Evolutionary conservation across 2,113 vertebrate genomes (phyloP).

Genomic region (Phasianus colchicus): DNA sequence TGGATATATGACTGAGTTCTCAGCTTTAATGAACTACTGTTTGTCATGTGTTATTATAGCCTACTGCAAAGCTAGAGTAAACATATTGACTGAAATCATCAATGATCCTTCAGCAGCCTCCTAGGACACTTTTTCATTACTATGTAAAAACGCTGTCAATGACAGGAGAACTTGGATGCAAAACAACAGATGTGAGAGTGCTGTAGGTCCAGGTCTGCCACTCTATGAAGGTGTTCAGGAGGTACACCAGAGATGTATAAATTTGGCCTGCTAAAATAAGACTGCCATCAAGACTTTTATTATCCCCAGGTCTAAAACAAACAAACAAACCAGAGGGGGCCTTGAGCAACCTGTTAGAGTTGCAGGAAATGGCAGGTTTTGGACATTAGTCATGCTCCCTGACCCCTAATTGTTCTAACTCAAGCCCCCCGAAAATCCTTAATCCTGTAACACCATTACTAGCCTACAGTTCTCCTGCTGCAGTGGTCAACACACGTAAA

Average conservation of each 20-base stretch:
- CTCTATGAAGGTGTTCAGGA: neutral
- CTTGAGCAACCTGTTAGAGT: neutral
- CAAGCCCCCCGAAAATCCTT: neutral
- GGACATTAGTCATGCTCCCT: neutral
- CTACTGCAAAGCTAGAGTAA: neutral
- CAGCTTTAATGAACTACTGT: neutral
- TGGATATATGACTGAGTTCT: constrained; percentile 1
- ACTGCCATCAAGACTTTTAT: neutral
- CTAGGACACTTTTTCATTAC: neutral
- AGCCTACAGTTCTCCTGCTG: neutral
- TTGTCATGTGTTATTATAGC: neutral
- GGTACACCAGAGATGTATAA: neutral
- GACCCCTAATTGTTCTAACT: neutral
- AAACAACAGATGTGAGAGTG: neutral
- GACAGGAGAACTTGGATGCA: neutral
- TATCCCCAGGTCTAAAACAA: neutral
- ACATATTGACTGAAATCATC: neutral
- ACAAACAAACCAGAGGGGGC: neutral
- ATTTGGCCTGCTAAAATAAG: neutral
- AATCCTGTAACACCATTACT: neutral
- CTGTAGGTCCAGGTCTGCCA: neutral
- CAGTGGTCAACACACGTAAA: neutral
- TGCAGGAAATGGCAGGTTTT: neutral
- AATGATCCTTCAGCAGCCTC: neutral
- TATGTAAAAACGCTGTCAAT: neutral